Conservation (phyloP, 2,888 invertebrate genomes). For the Dascillus cervinus region DNA sequence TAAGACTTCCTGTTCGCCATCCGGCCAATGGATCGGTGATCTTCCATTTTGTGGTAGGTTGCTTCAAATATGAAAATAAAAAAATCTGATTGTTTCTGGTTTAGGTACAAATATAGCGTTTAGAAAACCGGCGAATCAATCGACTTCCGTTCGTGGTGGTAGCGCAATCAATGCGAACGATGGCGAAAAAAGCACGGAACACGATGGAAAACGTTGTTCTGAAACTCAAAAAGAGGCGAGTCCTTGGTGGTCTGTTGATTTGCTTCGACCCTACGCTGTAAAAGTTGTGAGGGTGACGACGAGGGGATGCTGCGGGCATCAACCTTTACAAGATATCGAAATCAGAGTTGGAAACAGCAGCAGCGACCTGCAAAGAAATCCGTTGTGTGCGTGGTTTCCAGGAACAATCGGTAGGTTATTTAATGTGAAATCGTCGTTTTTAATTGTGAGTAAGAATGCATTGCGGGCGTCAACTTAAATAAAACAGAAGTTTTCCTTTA, state of each 20-base stretch:
- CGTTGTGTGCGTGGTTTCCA: constrained; percentile 89
- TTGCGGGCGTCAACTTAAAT: no score
- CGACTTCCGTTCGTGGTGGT: constrained; percentile 80
- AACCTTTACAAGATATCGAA: constrained; percentile 81
- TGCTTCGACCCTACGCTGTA: constrained; percentile 75
- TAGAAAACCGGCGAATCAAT: constrained; percentile 84
- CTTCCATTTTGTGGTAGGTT: constrained; percentile 75
- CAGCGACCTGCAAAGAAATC: constrained; percentile 77
- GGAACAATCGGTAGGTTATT: constrained; percentile 69
- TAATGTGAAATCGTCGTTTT: no score
- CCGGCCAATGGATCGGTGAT: constrained; percentile 73
- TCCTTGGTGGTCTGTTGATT: constrained; percentile 90
- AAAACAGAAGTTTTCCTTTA: no score
- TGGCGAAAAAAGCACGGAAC: constrained; percentile 74
- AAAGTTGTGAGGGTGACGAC: constrained; percentile 82
- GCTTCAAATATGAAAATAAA: no score
- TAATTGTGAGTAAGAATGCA: no score
- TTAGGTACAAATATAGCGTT: constrained; percentile 77
- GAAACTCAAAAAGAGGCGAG: constrained; percentile 85
- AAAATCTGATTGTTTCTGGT: constrained; percentile 18
- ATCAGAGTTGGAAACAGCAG: constrained; percentile 89
- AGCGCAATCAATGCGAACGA: constrained; percentile 79
- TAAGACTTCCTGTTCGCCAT: constrained; percentile 59
- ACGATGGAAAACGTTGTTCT: constrained; percentile 81
- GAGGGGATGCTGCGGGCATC: constrained; percentile 76